These are phyloP conservation scores for Eilema caniola DNA, from an alignment of 2,888 invertebrate genomes.

Conservation along the genomic window DNA sequence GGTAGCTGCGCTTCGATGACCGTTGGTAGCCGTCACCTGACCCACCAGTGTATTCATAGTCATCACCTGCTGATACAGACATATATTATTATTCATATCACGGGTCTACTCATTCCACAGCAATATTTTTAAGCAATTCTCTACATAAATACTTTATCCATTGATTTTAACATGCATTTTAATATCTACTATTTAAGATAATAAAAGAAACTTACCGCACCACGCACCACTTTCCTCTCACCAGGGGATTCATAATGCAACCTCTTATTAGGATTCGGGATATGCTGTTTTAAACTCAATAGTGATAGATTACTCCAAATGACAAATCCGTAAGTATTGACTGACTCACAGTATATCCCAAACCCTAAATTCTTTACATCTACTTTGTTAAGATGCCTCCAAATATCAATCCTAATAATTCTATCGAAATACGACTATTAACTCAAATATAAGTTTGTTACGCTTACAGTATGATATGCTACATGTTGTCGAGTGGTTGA, in stretches of 20 bases:
- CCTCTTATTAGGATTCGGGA: conserved; percentile 31
- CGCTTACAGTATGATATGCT: conserved; percentile 5
- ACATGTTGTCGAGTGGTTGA: conserved; percentile 1
- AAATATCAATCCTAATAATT: conserved; percentile 50
- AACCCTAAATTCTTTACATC: conserved; percentile 18
- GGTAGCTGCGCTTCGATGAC: conserved; percentile 79
- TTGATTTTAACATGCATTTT: conserved; percentile 6
- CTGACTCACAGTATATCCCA: conserved; percentile 30
- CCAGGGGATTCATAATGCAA: conserved; percentile 35
- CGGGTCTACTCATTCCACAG: conserved; percentile 24
- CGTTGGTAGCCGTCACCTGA: conserved; percentile 83
- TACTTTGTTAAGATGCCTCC: conserved; percentile 46
- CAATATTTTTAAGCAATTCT: conserved; percentile 33
- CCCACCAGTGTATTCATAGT: conserved; percentile 83
- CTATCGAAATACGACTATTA: conserved; percentile 21
- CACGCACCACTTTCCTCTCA: conserved; percentile 76
- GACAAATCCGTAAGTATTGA: neutral
- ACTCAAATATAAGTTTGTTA: conserved; percentile 13
- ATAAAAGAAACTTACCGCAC: conserved; percentile 80
- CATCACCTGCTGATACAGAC: conserved; percentile 70
- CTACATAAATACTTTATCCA: conserved; percentile 6
- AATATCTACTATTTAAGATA: conserved; percentile 40
- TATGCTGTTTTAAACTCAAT: conserved; percentile 22
- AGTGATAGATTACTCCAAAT: conserved; percentile 5
- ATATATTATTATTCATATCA: conserved; percentile 28